Percentiles rank a stretch among this genome's conserved stretches.
Conservation (phyloP, 2,888 invertebrate species). For the Orthosia cruda region DNA sequence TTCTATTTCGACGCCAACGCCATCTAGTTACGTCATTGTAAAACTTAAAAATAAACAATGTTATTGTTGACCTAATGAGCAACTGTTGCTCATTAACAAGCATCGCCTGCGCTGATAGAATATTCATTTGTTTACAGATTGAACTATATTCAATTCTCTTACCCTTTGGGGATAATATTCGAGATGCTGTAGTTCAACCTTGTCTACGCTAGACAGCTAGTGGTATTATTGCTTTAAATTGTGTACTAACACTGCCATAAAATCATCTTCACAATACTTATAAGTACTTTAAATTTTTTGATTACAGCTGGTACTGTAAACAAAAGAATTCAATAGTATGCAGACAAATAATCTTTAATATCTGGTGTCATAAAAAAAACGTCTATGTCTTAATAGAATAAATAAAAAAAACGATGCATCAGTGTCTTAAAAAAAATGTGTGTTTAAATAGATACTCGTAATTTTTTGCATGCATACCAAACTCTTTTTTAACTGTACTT, state of each 20-base stretch:
- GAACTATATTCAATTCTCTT: background rate
- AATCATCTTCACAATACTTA: background rate
- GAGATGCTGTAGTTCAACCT: background rate
- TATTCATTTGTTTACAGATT: background rate
- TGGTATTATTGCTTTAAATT: slow-evolving; percentile 7
- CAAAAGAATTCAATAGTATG: background rate
- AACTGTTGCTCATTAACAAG: too few species aligned
- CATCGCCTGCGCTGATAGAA: too few species aligned
- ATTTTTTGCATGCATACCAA: background rate
- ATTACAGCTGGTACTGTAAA: slow-evolving; percentile 1
- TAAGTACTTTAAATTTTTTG: slow-evolving; percentile 11
- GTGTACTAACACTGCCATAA: slow-evolving; percentile 10
- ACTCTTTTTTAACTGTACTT: slow-evolving; percentile 3
- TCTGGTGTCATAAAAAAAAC: background rate
- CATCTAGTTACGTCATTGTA: too few species aligned
- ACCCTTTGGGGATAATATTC: background rate
- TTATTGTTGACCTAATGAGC: too few species aligned
- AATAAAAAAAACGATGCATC: background rate
- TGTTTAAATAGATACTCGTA: background rate
- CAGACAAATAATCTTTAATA: too few species aligned
- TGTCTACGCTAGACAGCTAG: slow-evolving; percentile 33
- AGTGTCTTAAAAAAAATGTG: background rate
- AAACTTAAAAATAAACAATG: too few species aligned
- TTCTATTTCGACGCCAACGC: too few species aligned
- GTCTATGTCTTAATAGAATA: background rate